A percentile compares a stretch with the other conserved stretches of the same genome.
Evolutionary conservation across 1,140 invertebrate species (phyloP).

Genomic region (Brachionus calyciflorus): DNA sequence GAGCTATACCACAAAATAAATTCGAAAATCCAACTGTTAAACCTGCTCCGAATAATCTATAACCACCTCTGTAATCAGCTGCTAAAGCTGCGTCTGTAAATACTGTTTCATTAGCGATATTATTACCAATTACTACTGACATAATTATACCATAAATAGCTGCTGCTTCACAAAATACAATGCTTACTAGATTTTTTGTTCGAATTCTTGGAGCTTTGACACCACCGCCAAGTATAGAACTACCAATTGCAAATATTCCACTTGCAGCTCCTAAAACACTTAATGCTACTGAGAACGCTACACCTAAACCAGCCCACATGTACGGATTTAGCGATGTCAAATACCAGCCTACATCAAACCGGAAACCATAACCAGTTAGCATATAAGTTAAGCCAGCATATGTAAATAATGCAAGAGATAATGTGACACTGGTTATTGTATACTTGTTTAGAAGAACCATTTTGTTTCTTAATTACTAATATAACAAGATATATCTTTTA

Average conservation of each 20-base stretch:
- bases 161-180: slow-evolving; percentile 65
- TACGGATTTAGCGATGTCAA: slow-evolving; percentile 78
- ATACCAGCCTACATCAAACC: slow-evolving; percentile 85
- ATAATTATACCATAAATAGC: slow-evolving; percentile 98
- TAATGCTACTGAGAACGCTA: slow-evolving; percentile 83
- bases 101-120: slow-evolving; percentile 63
- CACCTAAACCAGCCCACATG: slow-evolving; percentile 87
- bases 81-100: neutral
- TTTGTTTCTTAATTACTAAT: too few relatives aligned
- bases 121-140: slow-evolving; percentile 86
- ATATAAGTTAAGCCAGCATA: slow-evolving; percentile 71
- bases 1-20: slow-evolving; percentile 88
- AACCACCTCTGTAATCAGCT: slow-evolving; percentile 64
- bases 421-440: neutral
- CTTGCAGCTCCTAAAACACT: slow-evolving; percentile 93
- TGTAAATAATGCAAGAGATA: slow-evolving; percentile 27
- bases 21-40: slow-evolving; percentile 88
- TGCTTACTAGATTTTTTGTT: slow-evolving; percentile 98
- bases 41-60: slow-evolving; percentile 91
- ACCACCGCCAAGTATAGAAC: slow-evolving; percentile 91
- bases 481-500: too few relatives aligned
- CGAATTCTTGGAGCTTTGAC: slow-evolving; percentile 97
- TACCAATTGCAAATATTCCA: slow-evolving; percentile 92
- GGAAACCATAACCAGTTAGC: slow-evolving; percentile 80
- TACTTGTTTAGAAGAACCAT: slow-evolving; percentile 3